Percentiles rank a stretch among this genome's conserved stretches.
These are phyloP conservation scores for Tetrax tetrax DNA, from an alignment of 2,113 vertebrate genomes.

Conservation along the genomic window DNA sequence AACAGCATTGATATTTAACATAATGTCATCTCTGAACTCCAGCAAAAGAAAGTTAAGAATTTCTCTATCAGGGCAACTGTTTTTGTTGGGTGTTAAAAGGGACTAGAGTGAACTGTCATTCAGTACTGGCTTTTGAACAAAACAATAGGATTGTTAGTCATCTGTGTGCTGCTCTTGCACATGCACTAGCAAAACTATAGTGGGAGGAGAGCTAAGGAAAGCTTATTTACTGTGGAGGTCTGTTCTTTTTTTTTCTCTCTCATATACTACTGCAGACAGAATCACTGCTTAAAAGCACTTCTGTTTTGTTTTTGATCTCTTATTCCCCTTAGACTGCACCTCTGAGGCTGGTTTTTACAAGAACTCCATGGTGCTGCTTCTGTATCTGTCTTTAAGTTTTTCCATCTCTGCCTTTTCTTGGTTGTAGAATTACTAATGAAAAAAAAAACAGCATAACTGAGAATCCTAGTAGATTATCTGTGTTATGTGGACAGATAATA, in stretches of 20 bases:
- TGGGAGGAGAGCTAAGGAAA: background rate
- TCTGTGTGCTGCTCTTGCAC: background rate
- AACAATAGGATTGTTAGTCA: background rate
- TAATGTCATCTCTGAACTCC: background rate
- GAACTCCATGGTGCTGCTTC: background rate
- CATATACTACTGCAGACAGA: background rate
- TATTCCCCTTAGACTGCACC: background rate
- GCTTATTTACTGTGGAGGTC: background rate
- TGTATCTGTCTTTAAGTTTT: background rate
- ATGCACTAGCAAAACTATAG: background rate
- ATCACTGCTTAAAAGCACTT: background rate
- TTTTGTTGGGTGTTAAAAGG: background rate
- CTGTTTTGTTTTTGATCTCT: background rate
- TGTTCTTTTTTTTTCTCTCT: background rate
- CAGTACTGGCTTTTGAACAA: background rate
- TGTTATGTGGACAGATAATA: background rate
- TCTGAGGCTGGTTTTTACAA: background rate
- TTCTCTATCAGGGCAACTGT: background rate
- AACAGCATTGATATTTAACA: background rate
- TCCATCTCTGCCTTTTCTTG: background rate
- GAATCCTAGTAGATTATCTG: background rate
- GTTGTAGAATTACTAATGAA: background rate
- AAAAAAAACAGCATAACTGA: background rate
- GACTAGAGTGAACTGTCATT: background rate
- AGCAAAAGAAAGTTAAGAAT: background rate